phyloP scores from a whole-genome alignment of 2,888 invertebrate genomes.

The Hemithea aestivaria region DNA sequence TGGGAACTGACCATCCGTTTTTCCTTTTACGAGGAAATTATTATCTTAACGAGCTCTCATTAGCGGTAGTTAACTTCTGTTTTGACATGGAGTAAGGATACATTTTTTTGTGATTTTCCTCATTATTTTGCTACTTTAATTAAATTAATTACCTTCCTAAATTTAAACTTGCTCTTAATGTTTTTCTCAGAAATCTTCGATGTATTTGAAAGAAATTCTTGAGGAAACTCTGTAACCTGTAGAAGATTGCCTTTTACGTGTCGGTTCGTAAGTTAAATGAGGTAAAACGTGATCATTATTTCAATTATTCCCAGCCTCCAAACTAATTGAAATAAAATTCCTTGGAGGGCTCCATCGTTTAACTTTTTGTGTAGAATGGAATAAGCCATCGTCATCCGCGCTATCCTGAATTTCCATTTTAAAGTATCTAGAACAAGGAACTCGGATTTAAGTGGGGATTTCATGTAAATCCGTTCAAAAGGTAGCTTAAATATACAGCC shows the following conservation, averaged over 20 bases:
- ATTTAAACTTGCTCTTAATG: constrained; percentile 40
- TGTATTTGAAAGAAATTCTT: constrained; percentile 3
- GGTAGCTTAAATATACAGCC: constrained; percentile 35
- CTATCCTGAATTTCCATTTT: constrained; percentile 58
- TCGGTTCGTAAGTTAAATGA: constrained; percentile 13
- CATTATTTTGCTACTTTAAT: constrained; percentile 44
- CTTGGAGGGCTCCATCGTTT: constrained; percentile 40
- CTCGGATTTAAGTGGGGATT: constrained; percentile 44
- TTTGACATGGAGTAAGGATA: constrained; percentile 36
- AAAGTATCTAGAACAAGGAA: constrained; percentile 39
- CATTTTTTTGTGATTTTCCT: constrained; percentile 34
- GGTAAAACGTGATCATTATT: constrained; percentile 14
- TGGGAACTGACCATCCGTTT: constrained; percentile 35
- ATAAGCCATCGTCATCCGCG: constrained; percentile 49
- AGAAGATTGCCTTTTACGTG: constrained; percentile 11
- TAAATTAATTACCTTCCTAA: constrained; percentile 58
- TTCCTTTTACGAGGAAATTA: constrained; percentile 47
- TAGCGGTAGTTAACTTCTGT: constrained; percentile 54
- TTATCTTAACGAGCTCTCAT: constrained; percentile 57
- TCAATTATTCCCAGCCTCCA: constrained; percentile 25
- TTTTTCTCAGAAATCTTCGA: constrained; percentile 17
- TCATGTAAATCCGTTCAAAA: constrained; percentile 42
- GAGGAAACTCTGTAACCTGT: constrained; percentile 1
- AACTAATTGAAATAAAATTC: constrained; percentile 45
- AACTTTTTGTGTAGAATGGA: constrained; percentile 40